Percentiles rank a stretch among this genome's conserved stretches.
These are phyloP conservation scores for Drosophila nigrodunni DNA, from an alignment of 1,140 invertebrate genomes.

Conservation along the genomic window DNA sequence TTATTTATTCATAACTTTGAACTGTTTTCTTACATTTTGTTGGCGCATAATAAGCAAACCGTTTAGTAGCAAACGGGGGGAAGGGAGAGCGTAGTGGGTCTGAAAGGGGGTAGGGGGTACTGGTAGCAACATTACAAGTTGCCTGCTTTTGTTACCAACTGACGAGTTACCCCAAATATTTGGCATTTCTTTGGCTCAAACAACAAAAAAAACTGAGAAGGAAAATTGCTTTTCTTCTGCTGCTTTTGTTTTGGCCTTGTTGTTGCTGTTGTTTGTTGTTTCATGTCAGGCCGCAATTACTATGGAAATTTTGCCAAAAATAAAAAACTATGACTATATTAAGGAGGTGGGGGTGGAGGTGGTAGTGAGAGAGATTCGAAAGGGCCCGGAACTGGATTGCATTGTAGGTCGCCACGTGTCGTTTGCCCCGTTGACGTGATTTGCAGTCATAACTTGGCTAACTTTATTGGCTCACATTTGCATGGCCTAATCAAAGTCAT, in stretches of 20 bases:
- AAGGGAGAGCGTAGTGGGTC: not conserved
- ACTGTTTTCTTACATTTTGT: slow-evolving; percentile 53
- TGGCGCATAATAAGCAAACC: slow-evolving; percentile 49
- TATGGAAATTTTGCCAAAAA: slow-evolving; percentile 57
- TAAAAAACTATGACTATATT: slow-evolving; percentile 27
- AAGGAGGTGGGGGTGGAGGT: slow-evolving; percentile 19
- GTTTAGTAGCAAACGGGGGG: slow-evolving; percentile 14
- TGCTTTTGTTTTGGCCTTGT: slow-evolving; percentile 11
- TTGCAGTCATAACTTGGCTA: slow-evolving; percentile 69
- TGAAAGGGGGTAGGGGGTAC: not conserved
- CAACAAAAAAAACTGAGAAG: slow-evolving; percentile 18
- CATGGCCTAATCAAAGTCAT: slow-evolving; percentile 56
- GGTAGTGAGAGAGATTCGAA: slow-evolving; percentile 12
- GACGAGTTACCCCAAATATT: slow-evolving; percentile 50
- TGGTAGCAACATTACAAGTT: too few relatives aligned
- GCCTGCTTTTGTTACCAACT: slow-evolving; percentile 25
- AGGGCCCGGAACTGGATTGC: slow-evolving; percentile 12
- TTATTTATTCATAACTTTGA: slow-evolving; percentile 79
- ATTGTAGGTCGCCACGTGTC: slow-evolving; percentile 62
- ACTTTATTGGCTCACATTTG: slow-evolving; percentile 66
- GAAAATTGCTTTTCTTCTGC: slow-evolving; percentile 31
- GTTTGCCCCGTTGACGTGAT: slow-evolving; percentile 62
- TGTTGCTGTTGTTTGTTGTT: slow-evolving; percentile 55
- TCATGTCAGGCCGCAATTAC: slow-evolving; percentile 74
- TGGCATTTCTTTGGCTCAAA: slow-evolving; percentile 33